Base-by-base conservation (phyloP, 2,888 invertebrate species). In the Andricus quercusramuli region DNA sequence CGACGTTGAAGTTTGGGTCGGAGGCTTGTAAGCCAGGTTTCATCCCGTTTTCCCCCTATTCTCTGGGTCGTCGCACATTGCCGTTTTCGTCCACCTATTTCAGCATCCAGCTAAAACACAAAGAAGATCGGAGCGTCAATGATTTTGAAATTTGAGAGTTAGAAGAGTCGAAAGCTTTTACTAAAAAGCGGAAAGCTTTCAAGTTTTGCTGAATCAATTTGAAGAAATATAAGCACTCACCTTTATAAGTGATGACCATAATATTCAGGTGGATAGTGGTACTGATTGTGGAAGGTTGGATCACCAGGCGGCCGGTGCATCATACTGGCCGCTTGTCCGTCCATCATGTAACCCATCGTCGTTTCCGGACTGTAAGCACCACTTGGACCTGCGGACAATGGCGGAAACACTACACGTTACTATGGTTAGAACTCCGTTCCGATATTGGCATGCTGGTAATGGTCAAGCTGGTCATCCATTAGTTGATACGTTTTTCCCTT, bases 331-430 rank as follows among this genome's bases (percentile, higher is more conserved):
- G 95, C 95, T 94, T 98, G 97, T 90, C 97, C 97, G 94, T 99
- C 98, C 98, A 98, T 98, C 97, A 98, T 98, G 94, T 98, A 98
- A 93, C 98, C 98, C 96, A 98, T 98, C 93, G 97, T 96, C 91
- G 97, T 98, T 93, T 99, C 99, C 89, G 98, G 98, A 94, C 98
- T 98, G 95, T 99, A 99, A 87, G 97, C 97, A 91, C 97, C 98
- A 94, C 97, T 97, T 90, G 98, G 98, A 93, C 98, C 98, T 94
- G 98, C 97, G 94, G 97, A 97, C 92, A 92, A 92, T 90, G 97
- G 97, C 93, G 96, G 96, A 94, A 98, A 98, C 93, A 98, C 98
- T 97, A 95, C 94, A 92, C 92, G 93, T 94, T 94, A 94, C 93
- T 93, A 93, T 91, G 93, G 94, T 94, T 94, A 94, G 93, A 93